phyloP scores from a whole-genome alignment of 2,888 invertebrate species.

The Halictus ligatus region DNA sequence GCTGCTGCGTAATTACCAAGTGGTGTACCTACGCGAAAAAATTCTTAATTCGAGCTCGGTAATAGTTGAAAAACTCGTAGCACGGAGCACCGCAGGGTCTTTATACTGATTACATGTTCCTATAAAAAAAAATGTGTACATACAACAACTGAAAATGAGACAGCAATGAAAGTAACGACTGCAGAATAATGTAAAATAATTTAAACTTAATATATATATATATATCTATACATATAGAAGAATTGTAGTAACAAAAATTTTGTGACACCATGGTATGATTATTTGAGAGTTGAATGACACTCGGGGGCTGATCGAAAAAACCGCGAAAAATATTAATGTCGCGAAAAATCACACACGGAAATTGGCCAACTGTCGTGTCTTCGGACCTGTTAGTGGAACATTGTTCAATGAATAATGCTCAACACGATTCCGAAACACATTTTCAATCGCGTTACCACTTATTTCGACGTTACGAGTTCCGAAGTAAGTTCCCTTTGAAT shows the following conservation, averaged over 20 bases:
- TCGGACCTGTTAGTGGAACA: background rate
- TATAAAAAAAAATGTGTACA: background rate
- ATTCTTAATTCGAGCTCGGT: background rate
- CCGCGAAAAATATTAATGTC: conserved; percentile 40
- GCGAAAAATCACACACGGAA: background rate
- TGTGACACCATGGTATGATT: background rate
- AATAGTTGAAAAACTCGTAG: background rate
- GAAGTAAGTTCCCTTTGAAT: background rate
- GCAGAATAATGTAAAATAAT: background rate
- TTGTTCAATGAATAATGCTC: background rate
- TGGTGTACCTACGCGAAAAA: background rate
- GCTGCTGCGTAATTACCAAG: background rate
- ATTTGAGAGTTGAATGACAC: background rate
- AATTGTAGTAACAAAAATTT: background rate
- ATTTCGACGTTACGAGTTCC: background rate
- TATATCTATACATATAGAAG: background rate
- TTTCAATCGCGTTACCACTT: background rate
- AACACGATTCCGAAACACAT: background rate
- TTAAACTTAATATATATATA: background rate
- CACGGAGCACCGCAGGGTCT: background rate
- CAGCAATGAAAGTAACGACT: background rate
- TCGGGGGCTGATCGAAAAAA: background rate
- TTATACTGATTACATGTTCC: background rate
- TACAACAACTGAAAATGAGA: background rate
- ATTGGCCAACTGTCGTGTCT: background rate